Evolutionary conservation across 2,888 invertebrate species (phyloP), one percentile per base, ranked within the genome.

Genomic region (Oscheius onirici): DNA sequence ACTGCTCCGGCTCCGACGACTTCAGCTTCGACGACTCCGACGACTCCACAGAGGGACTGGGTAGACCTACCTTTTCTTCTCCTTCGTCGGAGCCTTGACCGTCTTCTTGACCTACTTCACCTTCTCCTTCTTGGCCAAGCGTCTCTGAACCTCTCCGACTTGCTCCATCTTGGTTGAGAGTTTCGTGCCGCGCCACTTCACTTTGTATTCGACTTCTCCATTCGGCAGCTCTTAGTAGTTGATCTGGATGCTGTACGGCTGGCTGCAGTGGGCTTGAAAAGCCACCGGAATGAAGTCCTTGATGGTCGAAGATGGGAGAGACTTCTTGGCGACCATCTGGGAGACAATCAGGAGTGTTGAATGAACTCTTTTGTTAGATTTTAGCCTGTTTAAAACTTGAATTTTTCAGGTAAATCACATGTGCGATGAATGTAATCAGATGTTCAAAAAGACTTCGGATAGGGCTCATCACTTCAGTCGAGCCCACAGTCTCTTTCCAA

Each of bases 361-460:
- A 11, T 17, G 46, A 13, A 46, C 3, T 17, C 5, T 46, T 46
- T 11, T 20, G 5, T 10, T 10, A 20, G 3, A 5, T 46, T 46
- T 46, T 46, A 17, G 15, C 13, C 43, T 13, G 8, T 46, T 46
- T 46, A 5, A 5, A 46, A 15, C 3, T 46, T 17, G 3, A 15
- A 10, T 20, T 3, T 20, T 46, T 46, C 46, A 61, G 34, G 61
- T 61, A 10, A 43, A 44, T n/a, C 44, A 61, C 26, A 41, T n/a
- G 17, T 61, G 61, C 28, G 61, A 61, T 10, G 15, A 44, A 17
- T 61, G 61, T 15, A 20, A 26, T 26, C 22, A 61, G 20, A 28
- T 61, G 10, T 61, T 61, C 46, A 61, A 61, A 20, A 61, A 51
- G 15, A 61, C 44, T 15, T 61, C 61, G 17, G 61, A 61, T 44